Evolutionary conservation across 2,797 vertebrate genomes (phyloP).

Genomic region (Alca torda): DNA sequence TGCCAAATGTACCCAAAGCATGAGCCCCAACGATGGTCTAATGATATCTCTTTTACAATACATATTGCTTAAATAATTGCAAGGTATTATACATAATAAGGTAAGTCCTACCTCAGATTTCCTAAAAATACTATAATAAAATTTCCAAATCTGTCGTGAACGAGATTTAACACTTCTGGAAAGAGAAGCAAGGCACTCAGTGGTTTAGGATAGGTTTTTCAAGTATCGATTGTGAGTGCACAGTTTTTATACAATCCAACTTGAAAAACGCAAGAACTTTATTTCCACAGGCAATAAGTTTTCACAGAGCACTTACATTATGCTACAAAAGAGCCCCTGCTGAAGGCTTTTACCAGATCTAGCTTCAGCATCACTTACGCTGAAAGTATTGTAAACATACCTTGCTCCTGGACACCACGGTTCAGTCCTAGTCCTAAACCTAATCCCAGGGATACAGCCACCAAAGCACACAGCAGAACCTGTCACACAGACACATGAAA

Average conservation of each 20-base stretch:
- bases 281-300: not conserved
- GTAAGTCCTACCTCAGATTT: not conserved
- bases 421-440: constrained; percentile 77
- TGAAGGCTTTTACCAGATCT: not conserved
- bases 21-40: not conserved
- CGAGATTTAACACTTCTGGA: not conserved
- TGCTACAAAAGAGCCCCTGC: not conserved
- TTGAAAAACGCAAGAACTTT: not conserved
- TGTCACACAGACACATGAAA: constrained; percentile 52
- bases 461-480: constrained; percentile 76
- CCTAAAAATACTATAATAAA: not conserved
- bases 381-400: constrained; percentile 52
- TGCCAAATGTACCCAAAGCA: not conserved
- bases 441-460: constrained; percentile 75
- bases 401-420: constrained; percentile 47
- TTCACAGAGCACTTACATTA: not conserved
- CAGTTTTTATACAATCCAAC: not conserved
- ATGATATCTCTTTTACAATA: not conserved
- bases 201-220: not conserved
- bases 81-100: not conserved
- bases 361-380: not conserved
- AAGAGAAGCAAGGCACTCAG: not conserved
- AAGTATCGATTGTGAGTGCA: not conserved
- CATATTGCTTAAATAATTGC: not conserved
- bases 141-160: not conserved